Evolutionary conservation across 1,140 invertebrate genomes (phyloP).

Genomic region (Drosophila ironensis): DNA sequence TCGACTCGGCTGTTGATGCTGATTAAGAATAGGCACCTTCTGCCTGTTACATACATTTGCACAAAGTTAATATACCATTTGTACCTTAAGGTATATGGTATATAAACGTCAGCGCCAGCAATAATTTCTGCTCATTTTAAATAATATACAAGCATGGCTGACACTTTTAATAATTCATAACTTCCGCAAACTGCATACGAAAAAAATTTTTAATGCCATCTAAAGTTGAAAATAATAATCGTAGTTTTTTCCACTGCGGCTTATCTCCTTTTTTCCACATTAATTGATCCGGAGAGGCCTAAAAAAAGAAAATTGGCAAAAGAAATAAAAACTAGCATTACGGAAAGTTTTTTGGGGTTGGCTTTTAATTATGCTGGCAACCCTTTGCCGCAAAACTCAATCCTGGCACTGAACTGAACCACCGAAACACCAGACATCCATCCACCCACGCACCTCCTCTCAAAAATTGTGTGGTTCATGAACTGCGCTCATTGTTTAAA

Average conservation of each 20-base stretch:
- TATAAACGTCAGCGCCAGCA: constrained; percentile 68
- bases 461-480: constrained; percentile 72
- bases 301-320: not conserved
- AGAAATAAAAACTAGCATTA: constrained; percentile 47
- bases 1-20: too few relatives aligned
- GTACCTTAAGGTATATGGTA: too few relatives aligned
- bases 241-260: constrained; percentile 19
- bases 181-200: constrained; percentile 54
- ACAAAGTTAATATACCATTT: too few relatives aligned
- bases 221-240: constrained; percentile 33
- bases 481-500: constrained; percentile 78
- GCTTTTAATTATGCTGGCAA: constrained; percentile 68
- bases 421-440: too few relatives aligned
- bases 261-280: constrained; percentile 47
- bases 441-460: constrained; percentile 2
- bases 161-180: constrained; percentile 63
- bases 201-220: constrained; percentile 28
- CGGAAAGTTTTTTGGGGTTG: constrained; percentile 40
- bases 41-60: too few relatives aligned
- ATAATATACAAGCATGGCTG: constrained; percentile 54
- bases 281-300: constrained; percentile 36
- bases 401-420: too few relatives aligned
- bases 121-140: constrained; percentile 52
- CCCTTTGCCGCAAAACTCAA: constrained; percentile 43
- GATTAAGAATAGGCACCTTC: too few relatives aligned